A percentile compares a stretch with the other conserved stretches of the same genome.
phyloP scores from a whole-genome alignment of 37 sponge, comb jelly and placozoan species.

The Beroe forskalii region DNA sequence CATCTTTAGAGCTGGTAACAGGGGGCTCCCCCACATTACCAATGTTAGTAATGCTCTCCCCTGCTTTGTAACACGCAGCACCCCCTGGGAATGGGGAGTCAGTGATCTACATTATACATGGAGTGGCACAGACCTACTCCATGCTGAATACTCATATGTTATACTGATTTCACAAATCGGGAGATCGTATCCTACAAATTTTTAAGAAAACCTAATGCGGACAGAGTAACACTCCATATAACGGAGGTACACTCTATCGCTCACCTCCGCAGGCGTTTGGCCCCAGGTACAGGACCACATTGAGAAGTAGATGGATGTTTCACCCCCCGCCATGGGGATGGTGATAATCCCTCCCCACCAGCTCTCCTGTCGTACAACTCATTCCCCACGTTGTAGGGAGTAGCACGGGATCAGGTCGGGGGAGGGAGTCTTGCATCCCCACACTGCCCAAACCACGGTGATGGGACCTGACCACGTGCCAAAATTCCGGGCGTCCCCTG shows the following conservation, averaged over 20 bases:
- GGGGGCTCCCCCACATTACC: background rate
- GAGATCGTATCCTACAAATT: too few species aligned
- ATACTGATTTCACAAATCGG: too few species aligned
- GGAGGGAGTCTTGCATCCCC: background rate
- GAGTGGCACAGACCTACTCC: too few species aligned
- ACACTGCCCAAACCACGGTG: background rate
- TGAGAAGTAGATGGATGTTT: background rate
- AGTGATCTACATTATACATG: too few species aligned
- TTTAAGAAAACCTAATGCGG: too few species aligned
- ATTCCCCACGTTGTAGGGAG: background rate
- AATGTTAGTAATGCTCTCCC: background rate
- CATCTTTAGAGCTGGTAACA: background rate
- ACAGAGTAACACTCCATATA: too few species aligned
- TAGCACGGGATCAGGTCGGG: background rate
- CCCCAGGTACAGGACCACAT: constrained; percentile 44
- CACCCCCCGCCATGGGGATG: constrained; percentile 15
- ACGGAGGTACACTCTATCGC: too few species aligned
- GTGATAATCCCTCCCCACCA: constrained; percentile 13
- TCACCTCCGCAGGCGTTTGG: constrained; percentile 9
- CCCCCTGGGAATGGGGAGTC: too few species aligned
- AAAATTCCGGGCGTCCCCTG: constrained; percentile 22
- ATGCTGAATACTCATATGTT: too few species aligned
- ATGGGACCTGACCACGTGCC: background rate
- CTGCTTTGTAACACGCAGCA: constrained; percentile 22
- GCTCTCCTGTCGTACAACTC: background rate